phyloP scores from a whole-genome alignment of 2,797 vertebrate genomes.

The Pyrrhura leucotis region DNA sequence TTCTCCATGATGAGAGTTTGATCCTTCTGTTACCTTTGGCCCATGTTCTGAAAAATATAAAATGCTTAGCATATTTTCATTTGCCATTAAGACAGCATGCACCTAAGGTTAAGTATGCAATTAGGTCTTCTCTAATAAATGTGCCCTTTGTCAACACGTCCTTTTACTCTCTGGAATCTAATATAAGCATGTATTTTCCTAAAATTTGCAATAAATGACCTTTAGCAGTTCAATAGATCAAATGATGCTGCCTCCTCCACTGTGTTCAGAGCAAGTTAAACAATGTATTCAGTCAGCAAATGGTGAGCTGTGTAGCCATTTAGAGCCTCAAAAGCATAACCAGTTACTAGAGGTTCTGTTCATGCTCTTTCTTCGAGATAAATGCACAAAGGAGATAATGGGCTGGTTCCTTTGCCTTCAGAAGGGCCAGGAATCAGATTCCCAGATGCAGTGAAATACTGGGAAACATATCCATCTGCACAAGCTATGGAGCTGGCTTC shows the following conservation, averaged over 20 bases:
- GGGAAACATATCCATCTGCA: neutral
- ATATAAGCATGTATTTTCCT: neutral
- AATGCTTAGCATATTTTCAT: neutral
- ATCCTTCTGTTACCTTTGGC: neutral
- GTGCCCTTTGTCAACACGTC: neutral
- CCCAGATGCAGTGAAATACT: neutral
- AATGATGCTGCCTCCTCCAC: neutral
- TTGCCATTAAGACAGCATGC: neutral
- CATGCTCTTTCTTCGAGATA: fast-evolving
- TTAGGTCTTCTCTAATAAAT: constrained; percentile 33
- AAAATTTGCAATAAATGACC: neutral
- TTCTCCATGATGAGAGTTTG: neutral
- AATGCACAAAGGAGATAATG: neutral
- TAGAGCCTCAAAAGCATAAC: neutral
- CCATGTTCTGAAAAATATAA: neutral
- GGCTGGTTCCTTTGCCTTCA: neutral
- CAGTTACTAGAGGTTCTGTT: neutral
- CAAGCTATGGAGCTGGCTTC: fast-evolving
- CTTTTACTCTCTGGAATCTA: neutral
- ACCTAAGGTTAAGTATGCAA: constrained; percentile 28
- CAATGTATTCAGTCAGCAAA: neutral
- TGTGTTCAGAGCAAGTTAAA: neutral
- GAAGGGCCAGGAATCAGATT: neutral
- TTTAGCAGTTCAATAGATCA: neutral
- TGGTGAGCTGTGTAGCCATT: fast-evolving